phyloP scores from a whole-genome alignment of 2,797 vertebrate species.

The Gymnodraco acuticeps region DNA sequence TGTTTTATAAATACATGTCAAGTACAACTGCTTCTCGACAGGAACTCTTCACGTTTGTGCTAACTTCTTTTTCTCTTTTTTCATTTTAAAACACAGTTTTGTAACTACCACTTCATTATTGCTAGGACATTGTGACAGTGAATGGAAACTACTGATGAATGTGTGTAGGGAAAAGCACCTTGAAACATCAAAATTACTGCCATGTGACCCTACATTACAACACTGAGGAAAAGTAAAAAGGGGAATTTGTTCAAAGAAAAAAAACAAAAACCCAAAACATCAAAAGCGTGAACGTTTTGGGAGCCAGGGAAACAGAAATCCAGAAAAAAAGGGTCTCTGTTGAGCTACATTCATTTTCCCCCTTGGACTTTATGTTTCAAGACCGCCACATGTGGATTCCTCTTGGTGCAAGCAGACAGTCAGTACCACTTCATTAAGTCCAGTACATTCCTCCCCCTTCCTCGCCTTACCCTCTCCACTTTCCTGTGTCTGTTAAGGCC shows the following conservation, averaged over 20 bases:
- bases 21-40: conserved; percentile 86
- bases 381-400: conserved; percentile 72
- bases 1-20: conserved; percentile 91
- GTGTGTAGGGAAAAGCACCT: conserved; percentile 87
- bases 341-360: conserved; percentile 89
- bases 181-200: conserved; percentile 89
- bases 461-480: conserved; percentile 21
- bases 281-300: conserved; percentile 53
- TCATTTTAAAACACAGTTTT: conserved; percentile 79
- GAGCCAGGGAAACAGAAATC: conserved; percentile 60
- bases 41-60: conserved; percentile 87
- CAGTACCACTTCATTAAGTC: conserved; percentile 79
- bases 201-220: conserved; percentile 85
- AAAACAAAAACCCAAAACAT: conserved; percentile 50
- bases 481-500: conserved; percentile 69
- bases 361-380: conserved; percentile 33
- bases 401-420: conserved; percentile 70
- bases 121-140: conserved; percentile 94
- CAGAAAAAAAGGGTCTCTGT: conserved; percentile 79
- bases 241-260: conserved; percentile 53
- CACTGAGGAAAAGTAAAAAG: conserved; percentile 67
- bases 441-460: conserved; percentile 78
- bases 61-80: conserved; percentile 72
- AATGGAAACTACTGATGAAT: conserved; percentile 91
- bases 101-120: conserved; percentile 92